Conservation (phyloP, 2,888 invertebrate species). For the Lymantria monacha region DNA sequence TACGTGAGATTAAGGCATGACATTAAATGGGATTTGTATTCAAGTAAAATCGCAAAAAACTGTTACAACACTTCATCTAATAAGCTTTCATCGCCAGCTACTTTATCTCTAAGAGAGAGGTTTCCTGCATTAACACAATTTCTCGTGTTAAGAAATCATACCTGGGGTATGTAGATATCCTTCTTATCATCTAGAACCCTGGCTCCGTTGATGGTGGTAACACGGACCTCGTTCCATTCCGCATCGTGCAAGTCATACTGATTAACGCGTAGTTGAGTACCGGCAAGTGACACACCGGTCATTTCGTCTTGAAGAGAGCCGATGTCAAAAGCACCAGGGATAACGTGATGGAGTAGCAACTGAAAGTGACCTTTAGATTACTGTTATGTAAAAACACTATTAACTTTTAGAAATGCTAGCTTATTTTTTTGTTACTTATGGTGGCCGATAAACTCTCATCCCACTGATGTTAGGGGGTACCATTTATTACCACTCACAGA, state of each 20-base stretch:
- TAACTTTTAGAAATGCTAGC: no score
- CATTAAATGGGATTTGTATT: no score
- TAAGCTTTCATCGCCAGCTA: no score
- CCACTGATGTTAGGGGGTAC: no score
- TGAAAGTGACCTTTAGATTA: constrained; percentile 44
- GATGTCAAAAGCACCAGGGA: constrained; percentile 92
- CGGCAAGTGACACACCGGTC: constrained; percentile 94
- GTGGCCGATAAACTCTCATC: no score
- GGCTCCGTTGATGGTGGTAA: constrained; percentile 93
- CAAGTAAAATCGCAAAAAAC: no score
- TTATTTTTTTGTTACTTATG: no score
- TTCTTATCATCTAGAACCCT: constrained; percentile 90
- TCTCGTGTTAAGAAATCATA: constrained; percentile 40
- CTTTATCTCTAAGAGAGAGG: no score
- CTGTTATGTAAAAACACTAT: neutral
- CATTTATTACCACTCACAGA: no score
- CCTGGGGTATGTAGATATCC: constrained; percentile 92
- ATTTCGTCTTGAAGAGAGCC: constrained; percentile 92
- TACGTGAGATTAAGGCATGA: no score
- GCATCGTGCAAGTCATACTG: constrained; percentile 93
- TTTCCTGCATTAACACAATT: no score
- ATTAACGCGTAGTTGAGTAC: constrained; percentile 92
- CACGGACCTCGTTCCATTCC: constrained; percentile 93
- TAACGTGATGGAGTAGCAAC: constrained; percentile 92
- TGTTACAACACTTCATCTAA: no score